These are phyloP conservation scores for Phaedon cochleariae DNA, from an alignment of 2,888 invertebrate genomes.

Conservation along the genomic window DNA sequence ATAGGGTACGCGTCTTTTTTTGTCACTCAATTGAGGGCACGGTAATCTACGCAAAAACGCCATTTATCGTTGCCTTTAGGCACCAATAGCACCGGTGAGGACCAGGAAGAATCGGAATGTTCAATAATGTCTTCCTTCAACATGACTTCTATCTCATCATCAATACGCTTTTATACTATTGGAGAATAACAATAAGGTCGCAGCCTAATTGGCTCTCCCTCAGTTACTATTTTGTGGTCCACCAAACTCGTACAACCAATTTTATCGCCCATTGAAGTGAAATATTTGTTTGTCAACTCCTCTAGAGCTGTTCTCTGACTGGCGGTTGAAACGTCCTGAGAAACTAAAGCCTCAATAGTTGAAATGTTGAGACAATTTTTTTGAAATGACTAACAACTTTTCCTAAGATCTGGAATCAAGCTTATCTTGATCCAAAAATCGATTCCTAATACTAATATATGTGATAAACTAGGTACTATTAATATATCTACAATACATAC, in stretches of 20 bases:
- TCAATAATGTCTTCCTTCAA: slow-evolving; percentile 14
- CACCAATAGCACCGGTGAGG: neutral
- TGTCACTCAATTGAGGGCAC: slow-evolving; percentile 38
- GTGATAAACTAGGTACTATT: slow-evolving; percentile 8
- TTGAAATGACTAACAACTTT: no score
- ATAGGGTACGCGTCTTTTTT: neutral
- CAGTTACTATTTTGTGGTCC: neutral
- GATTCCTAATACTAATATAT: slow-evolving; percentile 2
- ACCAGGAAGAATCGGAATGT: slow-evolving; percentile 1
- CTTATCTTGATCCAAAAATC: neutral
- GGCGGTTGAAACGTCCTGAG: neutral
- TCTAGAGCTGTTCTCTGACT: neutral
- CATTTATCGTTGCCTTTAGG: slow-evolving; percentile 5
- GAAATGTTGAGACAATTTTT: neutral
- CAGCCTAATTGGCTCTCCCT: neutral
- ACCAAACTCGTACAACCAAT: slow-evolving; percentile 11
- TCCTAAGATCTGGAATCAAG: no score
- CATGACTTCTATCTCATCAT: slow-evolving; percentile 11
- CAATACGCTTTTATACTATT: slow-evolving; percentile 10
- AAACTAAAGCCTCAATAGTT: neutral
- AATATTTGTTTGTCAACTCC: neutral
- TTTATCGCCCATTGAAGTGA: neutral
- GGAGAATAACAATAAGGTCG: slow-evolving; percentile 18
- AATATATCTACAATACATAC: neutral
- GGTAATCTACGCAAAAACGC: slow-evolving; percentile 39